Conservation (phyloP, 2,113 vertebrate species). For the Stegostoma tigrinum region DNA sequence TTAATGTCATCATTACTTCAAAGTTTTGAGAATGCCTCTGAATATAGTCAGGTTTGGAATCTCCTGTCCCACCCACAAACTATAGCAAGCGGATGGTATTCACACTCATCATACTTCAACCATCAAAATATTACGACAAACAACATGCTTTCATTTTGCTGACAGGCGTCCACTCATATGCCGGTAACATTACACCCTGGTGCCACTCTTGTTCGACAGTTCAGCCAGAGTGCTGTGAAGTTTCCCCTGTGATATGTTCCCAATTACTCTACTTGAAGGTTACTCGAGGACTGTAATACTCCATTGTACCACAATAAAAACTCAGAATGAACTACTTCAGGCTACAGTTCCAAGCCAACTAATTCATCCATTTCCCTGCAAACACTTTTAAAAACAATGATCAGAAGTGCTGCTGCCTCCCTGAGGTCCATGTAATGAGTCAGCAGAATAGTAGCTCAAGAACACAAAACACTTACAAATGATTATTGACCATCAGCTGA, state of each 20-base stretch:
- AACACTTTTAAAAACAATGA: neutral
- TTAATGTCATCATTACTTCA: neutral
- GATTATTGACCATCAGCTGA: neutral
- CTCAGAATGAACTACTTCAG: neutral
- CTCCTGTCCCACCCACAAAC: neutral
- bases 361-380: too few relatives aligned
- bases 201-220: neutral
- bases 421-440: neutral
- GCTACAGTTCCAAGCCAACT: neutral
- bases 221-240: neutral
- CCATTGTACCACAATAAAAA: neutral
- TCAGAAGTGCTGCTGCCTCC: neutral
- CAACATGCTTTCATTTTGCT: neutral
- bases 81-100: neutral
- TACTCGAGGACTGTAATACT: neutral
- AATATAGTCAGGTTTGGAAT: neutral
- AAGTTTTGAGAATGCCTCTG: neutral
- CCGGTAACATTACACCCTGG: neutral
- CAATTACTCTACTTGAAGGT: neutral
- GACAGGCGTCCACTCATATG: neutral
- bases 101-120: neutral
- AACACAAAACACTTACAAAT: neutral
- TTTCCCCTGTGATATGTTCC: neutral
- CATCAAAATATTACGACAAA: neutral
- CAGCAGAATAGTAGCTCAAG: neutral